Evolutionary conservation across 2,888 invertebrate genomes (phyloP), one percentile per base, ranked within the genome.

Genomic region (Temnothorax unifasciatus): DNA sequence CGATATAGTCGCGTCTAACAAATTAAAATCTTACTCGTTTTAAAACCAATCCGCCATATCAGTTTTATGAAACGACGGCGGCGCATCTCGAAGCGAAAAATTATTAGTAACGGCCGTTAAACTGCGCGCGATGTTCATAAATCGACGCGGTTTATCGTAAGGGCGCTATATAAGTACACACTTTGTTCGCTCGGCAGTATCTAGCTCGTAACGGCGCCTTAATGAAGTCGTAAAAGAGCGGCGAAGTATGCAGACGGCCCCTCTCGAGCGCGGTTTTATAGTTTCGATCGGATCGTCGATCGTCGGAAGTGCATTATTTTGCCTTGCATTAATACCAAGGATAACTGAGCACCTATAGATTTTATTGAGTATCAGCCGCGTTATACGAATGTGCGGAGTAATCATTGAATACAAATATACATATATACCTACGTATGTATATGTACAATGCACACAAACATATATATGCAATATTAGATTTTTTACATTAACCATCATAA

Each of bases 221-320:
- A 91, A 90, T 91, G 90, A 90, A 90, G 86, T 85, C 90, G 87
- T 90, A 91, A 90, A 90, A 85, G 83, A 77, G 34, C 63, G 68
- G 61, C 47, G 50, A 88, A 85, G 82, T 74, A 66, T 79, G 82
- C 82, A 63, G 54, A 54, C 82, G 44, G 81, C 47, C 73, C 52
- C 74, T 59, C 85, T 79, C 64, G 82, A 82, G 68, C 34, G 18
- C 57, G 34, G 50, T 82, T 84, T 82, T 84, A 82, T 84, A 82
- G 71, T 82, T 73, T 84, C 83, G 82, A 83, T 82, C 71, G 64
- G 64, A 54, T 84, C 82, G 69, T 79, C 61, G 79, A 83, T 83
- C 77, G 71, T 41, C 73, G 61, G 61, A 71, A 41, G 63, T 83
- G 52, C 61, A 63, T 81, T 69, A 81, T 77, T 66, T 68, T 63